phyloP scores from a whole-genome alignment of 2,888 invertebrate species.

The Drymonia ruficornis region DNA sequence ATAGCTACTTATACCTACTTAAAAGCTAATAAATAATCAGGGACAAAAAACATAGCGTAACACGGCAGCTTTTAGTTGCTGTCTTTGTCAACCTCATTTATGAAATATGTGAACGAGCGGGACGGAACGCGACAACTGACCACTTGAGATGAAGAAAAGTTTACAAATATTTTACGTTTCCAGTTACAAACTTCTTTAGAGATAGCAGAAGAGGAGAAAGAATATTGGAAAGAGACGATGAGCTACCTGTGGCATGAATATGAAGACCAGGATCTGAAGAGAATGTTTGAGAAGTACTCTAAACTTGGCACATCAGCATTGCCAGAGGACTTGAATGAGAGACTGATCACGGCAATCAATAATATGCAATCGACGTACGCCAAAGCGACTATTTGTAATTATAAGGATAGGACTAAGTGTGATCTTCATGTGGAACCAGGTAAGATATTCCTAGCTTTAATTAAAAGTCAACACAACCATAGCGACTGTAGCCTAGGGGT shows the following conservation, averaged over 20 bases:
- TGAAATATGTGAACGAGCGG: too few relatives aligned
- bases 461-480: too few relatives aligned
- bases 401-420: slow-evolving; percentile 86
- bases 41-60: too few relatives aligned
- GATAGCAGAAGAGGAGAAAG: slow-evolving; percentile 84
- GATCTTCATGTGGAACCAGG: slow-evolving; percentile 90
- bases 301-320: slow-evolving; percentile 90
- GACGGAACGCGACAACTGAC: background rate
- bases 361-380: slow-evolving; percentile 91
- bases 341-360: slow-evolving; percentile 85
- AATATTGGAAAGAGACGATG: slow-evolving; percentile 87
- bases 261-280: slow-evolving; percentile 86
- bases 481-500: too few relatives aligned
- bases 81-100: too few relatives aligned
- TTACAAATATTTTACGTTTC: slow-evolving; percentile 16
- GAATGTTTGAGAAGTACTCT: slow-evolving; percentile 90
- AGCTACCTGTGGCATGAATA: slow-evolving; percentile 90
- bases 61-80: too few relatives aligned
- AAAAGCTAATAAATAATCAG: too few relatives aligned
- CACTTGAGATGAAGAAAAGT: background rate
- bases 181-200: slow-evolving; percentile 68
- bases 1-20: too few relatives aligned
- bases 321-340: slow-evolving; percentile 87
- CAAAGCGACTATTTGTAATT: slow-evolving; percentile 91
- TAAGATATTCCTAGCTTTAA: slow-evolving; percentile 41